Evolutionary conservation across 2,888 invertebrate genomes (phyloP).

Genomic region (Iselma pallidipennis): DNA sequence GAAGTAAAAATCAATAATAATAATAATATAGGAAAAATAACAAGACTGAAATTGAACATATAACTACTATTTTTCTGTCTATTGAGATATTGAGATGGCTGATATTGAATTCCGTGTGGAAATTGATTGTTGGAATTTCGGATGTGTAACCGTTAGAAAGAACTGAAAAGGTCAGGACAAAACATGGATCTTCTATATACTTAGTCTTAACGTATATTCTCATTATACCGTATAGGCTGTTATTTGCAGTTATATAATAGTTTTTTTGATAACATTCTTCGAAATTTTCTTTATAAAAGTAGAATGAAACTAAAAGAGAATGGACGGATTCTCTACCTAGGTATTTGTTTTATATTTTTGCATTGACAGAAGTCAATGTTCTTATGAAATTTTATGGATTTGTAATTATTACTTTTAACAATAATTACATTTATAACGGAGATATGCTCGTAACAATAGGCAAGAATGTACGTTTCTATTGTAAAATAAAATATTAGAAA

Average conservation of each 20-base stretch:
- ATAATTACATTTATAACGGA: background rate
- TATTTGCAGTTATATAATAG: background rate
- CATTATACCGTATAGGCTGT: background rate
- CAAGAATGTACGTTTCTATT: background rate
- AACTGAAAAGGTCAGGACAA: background rate
- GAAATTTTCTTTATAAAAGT: no score
- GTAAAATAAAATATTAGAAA: no score
- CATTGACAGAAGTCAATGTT: no score
- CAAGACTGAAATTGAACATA: background rate
- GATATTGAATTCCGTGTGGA: background rate
- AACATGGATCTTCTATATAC: no score
- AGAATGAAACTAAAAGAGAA: no score
- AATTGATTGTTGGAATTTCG: slow-evolving; percentile 1
- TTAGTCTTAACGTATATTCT: no score
- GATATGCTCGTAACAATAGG: background rate
- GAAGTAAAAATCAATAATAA: no score
- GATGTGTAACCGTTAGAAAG: background rate
- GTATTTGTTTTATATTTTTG: no score
- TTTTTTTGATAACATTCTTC: no score
- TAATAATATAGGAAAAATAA: no score
- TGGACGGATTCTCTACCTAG: no score
- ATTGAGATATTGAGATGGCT: background rate
- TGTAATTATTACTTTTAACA: background rate
- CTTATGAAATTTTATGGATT: no score
- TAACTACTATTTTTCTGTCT: background rate